A percentile compares a stretch with the other conserved stretches of the same genome.
These are phyloP conservation scores for Unio delphinus DNA, from an alignment of 2,888 invertebrate genomes.

Conservation along the genomic window DNA sequence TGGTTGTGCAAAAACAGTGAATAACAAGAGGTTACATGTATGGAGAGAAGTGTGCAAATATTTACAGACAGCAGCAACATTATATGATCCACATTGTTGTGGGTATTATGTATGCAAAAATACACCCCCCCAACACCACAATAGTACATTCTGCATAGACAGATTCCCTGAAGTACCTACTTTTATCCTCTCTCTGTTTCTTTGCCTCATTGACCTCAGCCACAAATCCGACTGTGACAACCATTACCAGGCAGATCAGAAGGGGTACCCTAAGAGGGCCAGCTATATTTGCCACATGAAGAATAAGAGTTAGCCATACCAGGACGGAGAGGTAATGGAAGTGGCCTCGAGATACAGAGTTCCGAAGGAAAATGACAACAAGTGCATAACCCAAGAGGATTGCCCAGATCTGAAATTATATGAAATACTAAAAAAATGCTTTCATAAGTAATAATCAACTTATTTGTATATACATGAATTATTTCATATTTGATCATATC, in stretches of 20 bases:
- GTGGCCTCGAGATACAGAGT: conserved; percentile 79
- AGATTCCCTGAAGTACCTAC: no score
- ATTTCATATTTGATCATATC: no score
- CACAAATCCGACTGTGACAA: conserved; percentile 79
- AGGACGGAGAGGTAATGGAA: conserved; percentile 74
- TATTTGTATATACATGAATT: no score
- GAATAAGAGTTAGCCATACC: conserved; percentile 85
- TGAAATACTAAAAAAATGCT: conserved; percentile 2
- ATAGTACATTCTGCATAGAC: no score
- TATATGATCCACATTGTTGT: no score
- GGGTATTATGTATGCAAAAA: no score
- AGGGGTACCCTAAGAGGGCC: conserved; percentile 84
- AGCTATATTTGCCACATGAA: conserved; percentile 83
- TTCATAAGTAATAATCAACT: no score
- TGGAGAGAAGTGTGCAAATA: no score
- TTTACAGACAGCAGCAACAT: no score
- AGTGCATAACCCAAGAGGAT: conserved; percentile 81
- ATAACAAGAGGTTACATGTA: no score
- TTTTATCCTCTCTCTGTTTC: conserved; percentile 25
- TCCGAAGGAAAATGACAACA: conserved; percentile 84
- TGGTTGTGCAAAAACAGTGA: no score
- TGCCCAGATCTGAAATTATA: conserved; percentile 78
- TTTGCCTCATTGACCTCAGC: conserved; percentile 54
- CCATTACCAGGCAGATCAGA: conserved; percentile 79
- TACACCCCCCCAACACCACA: no score